phyloP scores from a whole-genome alignment of 2,113 vertebrate species.

The Protobothrops mucrosquamatus region DNA sequence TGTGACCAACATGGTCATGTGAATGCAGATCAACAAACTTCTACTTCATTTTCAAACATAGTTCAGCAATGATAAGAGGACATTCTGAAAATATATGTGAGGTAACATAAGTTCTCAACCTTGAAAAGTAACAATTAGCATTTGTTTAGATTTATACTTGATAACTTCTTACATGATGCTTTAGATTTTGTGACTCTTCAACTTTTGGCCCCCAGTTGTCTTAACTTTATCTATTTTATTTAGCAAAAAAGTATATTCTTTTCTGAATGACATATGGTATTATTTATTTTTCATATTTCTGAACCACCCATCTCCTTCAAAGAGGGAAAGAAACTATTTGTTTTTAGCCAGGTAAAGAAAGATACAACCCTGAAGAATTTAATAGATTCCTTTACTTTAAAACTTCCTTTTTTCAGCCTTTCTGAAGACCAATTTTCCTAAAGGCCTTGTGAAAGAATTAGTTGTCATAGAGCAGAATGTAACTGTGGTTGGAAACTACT shows the following conservation, averaged over 20 bases:
- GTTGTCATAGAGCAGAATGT: neutral
- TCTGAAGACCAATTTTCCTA: neutral
- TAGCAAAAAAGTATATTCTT: conserved; percentile 34
- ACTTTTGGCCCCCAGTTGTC: neutral
- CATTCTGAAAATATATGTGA: neutral
- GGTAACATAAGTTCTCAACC: neutral
- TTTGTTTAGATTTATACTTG: neutral
- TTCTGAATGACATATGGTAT: conserved; percentile 30
- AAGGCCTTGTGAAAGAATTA: neutral
- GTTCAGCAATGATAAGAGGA: neutral
- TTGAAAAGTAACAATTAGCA: neutral
- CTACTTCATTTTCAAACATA: neutral
- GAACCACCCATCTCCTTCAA: neutral
- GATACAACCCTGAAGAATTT: conserved; percentile 38
- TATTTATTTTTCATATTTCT: neutral
- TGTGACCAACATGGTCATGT: neutral
- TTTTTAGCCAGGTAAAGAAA: conserved; percentile 37
- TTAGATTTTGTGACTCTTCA: conserved; percentile 34
- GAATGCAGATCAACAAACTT: neutral
- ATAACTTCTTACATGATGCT: neutral
- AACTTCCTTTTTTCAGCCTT: neutral
- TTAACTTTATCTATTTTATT: conserved; percentile 33
- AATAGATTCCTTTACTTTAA: neutral
- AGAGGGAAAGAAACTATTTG: conserved; percentile 28
- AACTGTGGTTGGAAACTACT: neutral